Base-by-base conservation (phyloP, 1,140 invertebrate species). In the Drosophila melanica region DNA sequence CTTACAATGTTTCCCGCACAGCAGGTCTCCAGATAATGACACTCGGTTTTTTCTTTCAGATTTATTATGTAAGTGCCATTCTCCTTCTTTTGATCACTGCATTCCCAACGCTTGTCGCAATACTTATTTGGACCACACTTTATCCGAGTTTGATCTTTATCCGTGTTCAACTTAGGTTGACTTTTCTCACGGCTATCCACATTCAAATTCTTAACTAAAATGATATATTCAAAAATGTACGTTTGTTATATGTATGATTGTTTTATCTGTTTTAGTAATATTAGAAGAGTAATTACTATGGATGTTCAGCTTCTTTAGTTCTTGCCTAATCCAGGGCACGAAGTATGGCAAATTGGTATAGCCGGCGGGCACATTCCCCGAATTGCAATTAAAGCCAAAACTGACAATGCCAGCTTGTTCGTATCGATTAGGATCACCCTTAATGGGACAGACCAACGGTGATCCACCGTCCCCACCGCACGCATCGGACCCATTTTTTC, bases 381-480 rank as follows among this genome's bases (percentile, higher is more conserved):
- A 92, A 0, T 94, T 95, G 0, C 94, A 91, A 2, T 62, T 58
- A 50, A 95, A 93, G 1, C 95, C 95, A 94, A 95, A 96, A n/a
- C 94, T 93, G 0, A 96, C 95, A 8, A 96, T 92, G 2, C 95
- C 95, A 2, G 93, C 93, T 14, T 95, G 93, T 30, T 93, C 91
- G 78, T 93, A 94, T 8, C 93, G 90, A 41, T 93, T 92, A 18
- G 93, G 93, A 4, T 72, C 27, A 0, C 42, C 6, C 0, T 80
- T 74, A n/a, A 94, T 86, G 2, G 93, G 93, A 78, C 96, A 97
- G 0, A 94, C 93, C 3, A 97, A 90, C 0, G 95, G 95, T 2
- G 95, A 94, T 7, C 96, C 96, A 5, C 96, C 96, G 76, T 96
- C 96, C 71, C 96, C 95, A 93, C 93, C 92, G 91, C 94, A 95